Evolutionary conservation across 2,797 vertebrate species (phyloP).

Genomic region (Sphenopsis melanotis): DNA sequence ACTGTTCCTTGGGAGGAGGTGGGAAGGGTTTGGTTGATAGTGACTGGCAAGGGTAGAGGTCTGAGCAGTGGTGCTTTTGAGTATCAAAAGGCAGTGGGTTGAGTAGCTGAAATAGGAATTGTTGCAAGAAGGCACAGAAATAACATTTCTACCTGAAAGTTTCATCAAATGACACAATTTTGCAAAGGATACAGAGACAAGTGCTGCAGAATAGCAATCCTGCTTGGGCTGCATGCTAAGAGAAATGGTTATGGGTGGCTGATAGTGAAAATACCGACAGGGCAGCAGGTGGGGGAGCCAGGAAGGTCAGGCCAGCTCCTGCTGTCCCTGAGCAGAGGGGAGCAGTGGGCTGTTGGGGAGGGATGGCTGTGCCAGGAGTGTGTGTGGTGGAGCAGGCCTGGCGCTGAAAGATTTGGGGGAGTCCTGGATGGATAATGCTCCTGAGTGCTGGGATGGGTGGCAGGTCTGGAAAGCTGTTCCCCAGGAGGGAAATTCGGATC

Average conservation of each 20-base stretch:
- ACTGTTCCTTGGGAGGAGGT: background rate
- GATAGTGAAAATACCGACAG: background rate
- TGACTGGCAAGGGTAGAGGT: background rate
- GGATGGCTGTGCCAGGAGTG: background rate
- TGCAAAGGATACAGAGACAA: background rate
- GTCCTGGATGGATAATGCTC: background rate
- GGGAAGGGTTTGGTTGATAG: background rate
- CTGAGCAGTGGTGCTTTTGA: background rate
- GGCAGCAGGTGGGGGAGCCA: background rate
- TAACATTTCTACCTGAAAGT: background rate
- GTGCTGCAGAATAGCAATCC: background rate
- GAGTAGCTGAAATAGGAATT: background rate
- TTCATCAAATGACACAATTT: background rate
- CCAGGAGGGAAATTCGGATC: rapidly evolving
- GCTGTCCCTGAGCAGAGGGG: background rate
- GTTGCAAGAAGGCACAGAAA: background rate
- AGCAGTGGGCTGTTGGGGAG: background rate
- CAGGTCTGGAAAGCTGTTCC: background rate
- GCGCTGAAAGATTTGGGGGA: background rate
- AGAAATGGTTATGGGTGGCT: background rate
- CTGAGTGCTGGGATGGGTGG: rapidly evolving
- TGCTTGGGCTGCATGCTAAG: rapidly evolving
- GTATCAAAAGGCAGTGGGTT: background rate
- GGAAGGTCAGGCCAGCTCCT: background rate
- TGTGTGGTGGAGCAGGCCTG: background rate